phyloP scores from a whole-genome alignment of 2,888 invertebrate species.

The Laothoe populi region DNA sequence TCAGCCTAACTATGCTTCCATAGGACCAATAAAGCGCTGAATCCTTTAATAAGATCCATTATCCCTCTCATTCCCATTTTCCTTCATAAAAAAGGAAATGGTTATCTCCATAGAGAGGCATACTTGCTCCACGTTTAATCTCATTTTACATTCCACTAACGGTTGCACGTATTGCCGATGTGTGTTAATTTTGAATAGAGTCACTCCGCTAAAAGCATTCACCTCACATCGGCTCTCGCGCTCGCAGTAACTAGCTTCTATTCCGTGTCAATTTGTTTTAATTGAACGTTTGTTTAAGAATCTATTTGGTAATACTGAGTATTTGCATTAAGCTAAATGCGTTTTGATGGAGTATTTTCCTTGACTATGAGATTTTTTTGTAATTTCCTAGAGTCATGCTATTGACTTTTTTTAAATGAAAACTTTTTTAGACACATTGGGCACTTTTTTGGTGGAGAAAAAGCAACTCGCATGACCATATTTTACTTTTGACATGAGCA shows the following conservation, averaged over 20 bases:
- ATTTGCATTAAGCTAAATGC: not conserved
- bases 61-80: no score
- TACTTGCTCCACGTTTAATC: not conserved
- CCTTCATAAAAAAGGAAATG: not conserved
- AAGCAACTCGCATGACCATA: no score
- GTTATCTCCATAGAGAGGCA: not conserved
- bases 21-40: no score
- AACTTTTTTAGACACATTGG: no score
- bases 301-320: not conserved
- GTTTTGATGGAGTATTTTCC: not conserved
- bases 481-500: no score
- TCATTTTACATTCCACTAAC: conserved; percentile 17
- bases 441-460: no score
- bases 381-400: no score
- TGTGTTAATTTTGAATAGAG: conserved; percentile 14
- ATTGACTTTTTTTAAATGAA: no score
- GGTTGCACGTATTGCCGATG: not conserved
- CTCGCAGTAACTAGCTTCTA: not conserved
- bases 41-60: no score
- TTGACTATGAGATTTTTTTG: not conserved
- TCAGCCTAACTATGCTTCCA: no score
- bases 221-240: not conserved
- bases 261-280: conserved; percentile 3
- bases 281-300: not conserved
- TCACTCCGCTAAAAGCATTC: not conserved